Evolutionary conservation across 2,113 vertebrate genomes (phyloP), one percentile per base, ranked within the genome.

Genomic region (Sceloporus undulatus): DNA sequence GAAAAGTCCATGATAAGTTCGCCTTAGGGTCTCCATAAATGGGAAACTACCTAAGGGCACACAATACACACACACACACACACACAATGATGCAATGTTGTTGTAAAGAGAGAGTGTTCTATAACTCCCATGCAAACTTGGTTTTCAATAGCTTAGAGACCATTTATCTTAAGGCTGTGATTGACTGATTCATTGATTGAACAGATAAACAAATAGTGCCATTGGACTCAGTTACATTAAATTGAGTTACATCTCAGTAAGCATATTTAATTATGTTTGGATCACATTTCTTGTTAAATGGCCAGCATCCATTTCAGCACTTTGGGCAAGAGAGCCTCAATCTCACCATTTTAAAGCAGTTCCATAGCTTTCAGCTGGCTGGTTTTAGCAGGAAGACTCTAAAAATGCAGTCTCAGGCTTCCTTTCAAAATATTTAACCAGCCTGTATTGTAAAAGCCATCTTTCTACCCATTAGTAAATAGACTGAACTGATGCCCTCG

Each of bases 401-500:
- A 80, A 21, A 66, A 83, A 77, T 13, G 14, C 73, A 52, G 73
- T 14, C 74, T 56, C 81, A 13, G 66, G 70, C 25, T 29, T n/a
- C 25, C 42, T 77, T 48, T 73, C 34, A 27, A 70, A 84, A 88
- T 70, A 66, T 75, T 82, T 82, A 75, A 65, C 70, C 18, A 65
- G 75, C 0, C 3, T 29, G 42, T 56, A 77, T 71, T 86, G 83
- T 25, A 71, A 88, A 89, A 76, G 88, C 40, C 59, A 13, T 52
- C 76, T 34, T 42, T 70, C 74, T 54, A n/a, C 42, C 79, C 52
- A 34, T 34, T 79, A 40, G 66, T 56, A 76, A 79, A 66, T 74
- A 29, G 56, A 38, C 38, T 48, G 40, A 88, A 23, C 68, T 70
- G 77, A 76, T 90, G 85, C 80, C 84, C 82, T 80, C 85, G 76